A percentile compares a stretch with the other conserved stretches of the same genome.
phyloP scores from a whole-genome alignment of 2,888 invertebrate genomes.

The Schizotus pectinicornis region DNA sequence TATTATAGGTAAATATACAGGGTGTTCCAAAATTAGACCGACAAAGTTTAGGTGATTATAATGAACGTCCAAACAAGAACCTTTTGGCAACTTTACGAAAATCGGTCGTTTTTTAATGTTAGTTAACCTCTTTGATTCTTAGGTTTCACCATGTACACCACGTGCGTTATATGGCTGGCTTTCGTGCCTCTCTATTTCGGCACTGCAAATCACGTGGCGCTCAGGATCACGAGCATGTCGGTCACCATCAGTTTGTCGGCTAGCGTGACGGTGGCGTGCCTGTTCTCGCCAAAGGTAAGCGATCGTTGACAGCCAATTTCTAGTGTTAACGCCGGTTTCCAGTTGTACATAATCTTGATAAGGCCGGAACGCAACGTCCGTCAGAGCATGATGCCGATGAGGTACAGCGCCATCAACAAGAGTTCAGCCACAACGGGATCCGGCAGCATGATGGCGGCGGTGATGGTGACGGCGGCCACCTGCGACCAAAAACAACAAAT shows the following conservation, averaged over 20 bases:
- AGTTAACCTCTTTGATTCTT: too few relatives aligned
- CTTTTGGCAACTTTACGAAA: too few relatives aligned
- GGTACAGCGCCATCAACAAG: conserved; percentile 68
- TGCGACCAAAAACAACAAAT: conserved; percentile 72
- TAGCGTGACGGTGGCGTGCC: conserved; percentile 90
- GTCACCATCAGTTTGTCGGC: conserved; percentile 94
- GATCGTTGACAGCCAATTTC: neutral
- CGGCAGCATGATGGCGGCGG: conserved; percentile 72
- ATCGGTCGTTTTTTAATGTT: too few relatives aligned
- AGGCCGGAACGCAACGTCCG: conserved; percentile 89
- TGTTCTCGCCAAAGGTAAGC: conserved; percentile 84
- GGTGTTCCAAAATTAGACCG: too few relatives aligned
- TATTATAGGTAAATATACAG: too few relatives aligned
- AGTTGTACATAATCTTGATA: conserved; percentile 89
- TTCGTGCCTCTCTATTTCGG: conserved; percentile 98
- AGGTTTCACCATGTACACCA: conserved; percentile 99
- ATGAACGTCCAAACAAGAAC: too few relatives aligned
- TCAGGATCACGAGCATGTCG: conserved; percentile 94
- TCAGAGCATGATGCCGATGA: conserved; percentile 83
- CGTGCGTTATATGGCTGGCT: conserved; percentile 97
- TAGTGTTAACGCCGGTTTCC: conserved; percentile 33
- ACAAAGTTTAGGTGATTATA: too few relatives aligned
- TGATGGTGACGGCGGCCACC: conserved; percentile 70
- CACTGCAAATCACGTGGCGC: conserved; percentile 89
- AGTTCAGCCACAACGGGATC: conserved; percentile 66